Base-by-base conservation (phyloP, 2,797 vertebrate species). In the Dendrocincla tyrannina region DNA sequence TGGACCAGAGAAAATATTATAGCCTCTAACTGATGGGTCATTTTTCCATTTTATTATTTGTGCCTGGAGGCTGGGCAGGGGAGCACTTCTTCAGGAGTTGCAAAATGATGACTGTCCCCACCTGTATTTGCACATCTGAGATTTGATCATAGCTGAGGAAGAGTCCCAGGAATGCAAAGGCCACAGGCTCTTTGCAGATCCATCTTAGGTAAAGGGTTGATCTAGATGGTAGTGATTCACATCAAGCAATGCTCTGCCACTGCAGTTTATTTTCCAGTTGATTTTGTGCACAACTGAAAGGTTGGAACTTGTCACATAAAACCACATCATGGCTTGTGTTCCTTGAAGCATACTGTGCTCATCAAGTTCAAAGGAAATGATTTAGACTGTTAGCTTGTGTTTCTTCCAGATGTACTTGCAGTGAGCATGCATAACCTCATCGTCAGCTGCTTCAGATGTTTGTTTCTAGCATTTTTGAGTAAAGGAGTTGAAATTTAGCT, bases 401-500 rank as follows among this genome's bases (percentile, higher is more conserved):
- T 49, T 41, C 23, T 66, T 86, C 62, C 88, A 83, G 59, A 85
- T 76, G 69, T 55, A 50, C 35, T 73, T 76, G 58, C 39, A 82
- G 59, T 55, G 35, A 80, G 12, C 12, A 11, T 63, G 47, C 52
- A 42, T 79, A 74, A 88, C 52, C 63, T 91, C 44, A 50, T 85
- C 59, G 32, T 79, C 56, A 73, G 17, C 85, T 92, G 59, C 64
- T 82, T 91, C 68, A 63, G 12, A 70, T 83, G 32, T 89, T 95
- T 94, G 32, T 83, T 68, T 67, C 47, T 56, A 80, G 64, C 64
- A 66, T 91, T 95, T 95, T 83, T 25, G 25, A 89, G 50, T 81
- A 58, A 91, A 85, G 62, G 17, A 67, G 42, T 63, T 85, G 78
- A 94, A 89, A 79, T 79, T 73, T 74, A 88, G 28, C 79, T 56